Percentiles rank a stretch among this genome's conserved stretches.
Evolutionary conservation across 2,113 vertebrate genomes (phyloP).

Genomic region (Pimephales promelas): DNA sequence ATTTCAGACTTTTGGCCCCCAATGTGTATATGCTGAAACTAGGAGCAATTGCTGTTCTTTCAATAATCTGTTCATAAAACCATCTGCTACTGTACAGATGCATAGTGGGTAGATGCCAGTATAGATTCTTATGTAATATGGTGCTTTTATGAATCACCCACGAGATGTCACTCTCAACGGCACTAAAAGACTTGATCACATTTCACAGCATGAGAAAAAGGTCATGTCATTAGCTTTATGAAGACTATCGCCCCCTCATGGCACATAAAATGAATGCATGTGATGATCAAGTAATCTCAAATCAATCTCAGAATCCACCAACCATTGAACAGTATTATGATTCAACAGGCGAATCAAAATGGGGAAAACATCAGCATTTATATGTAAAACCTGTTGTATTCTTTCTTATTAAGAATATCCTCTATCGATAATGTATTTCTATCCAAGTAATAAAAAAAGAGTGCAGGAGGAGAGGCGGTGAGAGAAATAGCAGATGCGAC

Average conservation of each 20-base stretch:
- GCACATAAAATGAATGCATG: neutral
- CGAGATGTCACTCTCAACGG: neutral
- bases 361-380: neutral
- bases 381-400: neutral
- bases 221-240: neutral
- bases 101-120: neutral
- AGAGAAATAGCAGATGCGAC: neutral
- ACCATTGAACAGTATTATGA: neutral
- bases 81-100: conserved; percentile 15
- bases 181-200: conserved; percentile 32
- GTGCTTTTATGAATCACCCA: conserved; percentile 16
- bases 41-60: conserved; percentile 12
- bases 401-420: neutral
- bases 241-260: neutral
- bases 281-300: neutral
- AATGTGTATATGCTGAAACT: neutral
- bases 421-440: neutral
- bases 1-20: neutral
- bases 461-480: neutral
- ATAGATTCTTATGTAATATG: conserved; percentile 20
- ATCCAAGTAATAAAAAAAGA: neutral
- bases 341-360: neutral
- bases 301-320: neutral
- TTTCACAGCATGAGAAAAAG: conserved; percentile 18
- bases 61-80: conserved; percentile 26